Evolutionary conservation across 2,888 invertebrate genomes (phyloP), one percentile per base, ranked within the genome.

Genomic region (Eucera pruinosa): DNA sequence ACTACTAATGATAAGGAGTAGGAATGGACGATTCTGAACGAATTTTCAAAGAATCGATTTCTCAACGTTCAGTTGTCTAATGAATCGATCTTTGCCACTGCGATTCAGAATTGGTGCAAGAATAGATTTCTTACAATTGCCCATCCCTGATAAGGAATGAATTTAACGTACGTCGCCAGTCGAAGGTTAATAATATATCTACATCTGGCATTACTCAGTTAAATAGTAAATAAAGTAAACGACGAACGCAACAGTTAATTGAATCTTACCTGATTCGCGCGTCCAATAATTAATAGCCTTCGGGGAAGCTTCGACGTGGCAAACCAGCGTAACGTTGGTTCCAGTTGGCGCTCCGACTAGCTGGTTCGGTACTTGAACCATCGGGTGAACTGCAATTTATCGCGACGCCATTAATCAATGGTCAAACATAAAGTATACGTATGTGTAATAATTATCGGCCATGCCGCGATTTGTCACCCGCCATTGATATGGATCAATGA

Each of bases 201-300:
- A 9, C 5, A 4, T n/a, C 18, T 18, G 0, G 20, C 27, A 13
- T 36, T 47, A 9, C 47, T 60, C 30, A 11, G 20, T 23, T 23
- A 25, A 36, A 62, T 18, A 6, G 9, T 6, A 13, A 39, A 36
- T 58, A 20, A 61, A 61, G 60, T 43, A 27, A 48, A 58, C 39
- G 20, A 50, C 27, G 57, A 13, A 15, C 11, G 54, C 11, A 13
- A 65, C 47, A 54, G 70, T 80, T 67, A 69, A 81, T 80, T 62
- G 62, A 75, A 69, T 75, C 86, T 86, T 93, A 97, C 97, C 97
- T 89, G 96, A 96, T 92, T 97, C 97, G 91, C 97, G 95, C 78
- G 97, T 97, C 97, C 97, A 97, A 93, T 97, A 97, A 94, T 97
- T 97, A 94, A 98, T 97, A 91, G 97, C 97, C 93, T 97, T 97